Base-by-base conservation (phyloP, 2,888 invertebrate genomes). In the Ferrisia virgata region DNA sequence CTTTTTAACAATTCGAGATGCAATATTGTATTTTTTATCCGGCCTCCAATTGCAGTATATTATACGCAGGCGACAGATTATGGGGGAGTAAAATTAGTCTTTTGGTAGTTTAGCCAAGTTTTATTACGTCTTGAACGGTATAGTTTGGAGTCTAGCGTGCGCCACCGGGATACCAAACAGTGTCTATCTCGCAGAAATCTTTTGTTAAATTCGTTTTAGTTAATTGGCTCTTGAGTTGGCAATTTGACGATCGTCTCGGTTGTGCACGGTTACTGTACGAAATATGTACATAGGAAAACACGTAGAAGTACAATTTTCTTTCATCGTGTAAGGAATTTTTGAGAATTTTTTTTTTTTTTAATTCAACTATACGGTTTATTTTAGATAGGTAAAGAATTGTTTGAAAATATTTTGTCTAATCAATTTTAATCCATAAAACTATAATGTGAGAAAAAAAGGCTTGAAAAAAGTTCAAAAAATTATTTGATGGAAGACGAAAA, bases 11-110 rank as follows among this genome's bases (percentile, higher is more conserved):
- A 64, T 64, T 64, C 58, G 58, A 64, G 58, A 64, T 64, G 28
- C 58, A 64, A 64, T 64, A 64, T 64, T 64, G 58, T 64, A 64
- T 64, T 64, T 64, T 64, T 64, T 64, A 64, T 64, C 58, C 58
- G 11, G 58, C 58, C 58, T 64, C 58, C 13, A 64, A 64, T 64
- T 64, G 58, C 58, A 64, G 58, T 64, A 64, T 64, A 64, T 64
- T 64, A 64, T 64, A 64, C 58, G 28, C 58, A 64, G 58, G 58
- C 58, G 58, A 64, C 58, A 64, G 58, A 64, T 28, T 64, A 64
- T 64, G 28, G 28, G 58, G 58, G 58, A 64, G 58, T 64, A 28
- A 64, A 64, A 64, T 64, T 64, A 64, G 58, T 64, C 58, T 64
- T 64, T 64, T 64, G 58, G 58, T 64, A 64, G 58, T 64, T 64